A percentile compares a stretch with the other conserved stretches of the same genome.
Conservation (phyloP, 2,888 invertebrate genomes). For the Ecliptopera silaceata region DNA sequence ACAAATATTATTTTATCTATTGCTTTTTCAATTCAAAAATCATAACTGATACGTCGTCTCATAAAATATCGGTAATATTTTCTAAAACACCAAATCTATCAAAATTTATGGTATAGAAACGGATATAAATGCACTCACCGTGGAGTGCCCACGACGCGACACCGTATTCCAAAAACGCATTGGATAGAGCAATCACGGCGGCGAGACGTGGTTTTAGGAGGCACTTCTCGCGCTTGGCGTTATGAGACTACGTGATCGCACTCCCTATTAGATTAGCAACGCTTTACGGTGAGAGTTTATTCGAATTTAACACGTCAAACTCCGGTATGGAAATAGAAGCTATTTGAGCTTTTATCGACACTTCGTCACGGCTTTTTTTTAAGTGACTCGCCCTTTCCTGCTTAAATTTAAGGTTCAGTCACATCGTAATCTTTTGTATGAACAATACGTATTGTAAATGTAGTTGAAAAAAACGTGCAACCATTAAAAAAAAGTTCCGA, state of each 20-base stretch:
- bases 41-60: too few relatives aligned
- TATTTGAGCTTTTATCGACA: slow-evolving; percentile 35
- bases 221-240: slow-evolving; percentile 49
- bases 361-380: slow-evolving; percentile 18
- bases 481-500: too few relatives aligned
- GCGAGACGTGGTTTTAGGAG: slow-evolving; percentile 43
- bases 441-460: background rate
- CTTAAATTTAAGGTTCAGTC: background rate
- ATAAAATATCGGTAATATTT: too few relatives aligned
- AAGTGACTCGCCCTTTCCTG: slow-evolving; percentile 16
- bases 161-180: slow-evolving; percentile 58
- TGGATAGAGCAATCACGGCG: slow-evolving; percentile 63
- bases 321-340: slow-evolving; percentile 37
- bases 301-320: slow-evolving; percentile 51
- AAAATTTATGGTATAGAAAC: background rate
- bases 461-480: too few relatives aligned
- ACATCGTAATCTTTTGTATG: background rate
- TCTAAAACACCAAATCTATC: background rate
- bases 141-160: slow-evolving; percentile 43
- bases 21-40: too few relatives aligned
- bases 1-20: too few relatives aligned
- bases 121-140: slow-evolving; percentile 42
- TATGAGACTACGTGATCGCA: slow-evolving; percentile 68
- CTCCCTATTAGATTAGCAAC: slow-evolving; percentile 58
- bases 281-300: slow-evolving; percentile 55